Evolutionary conservation across 2,888 invertebrate genomes (phyloP), one percentile per base, ranked within the genome.

Genomic region (Pilophorus perplexus): DNA sequence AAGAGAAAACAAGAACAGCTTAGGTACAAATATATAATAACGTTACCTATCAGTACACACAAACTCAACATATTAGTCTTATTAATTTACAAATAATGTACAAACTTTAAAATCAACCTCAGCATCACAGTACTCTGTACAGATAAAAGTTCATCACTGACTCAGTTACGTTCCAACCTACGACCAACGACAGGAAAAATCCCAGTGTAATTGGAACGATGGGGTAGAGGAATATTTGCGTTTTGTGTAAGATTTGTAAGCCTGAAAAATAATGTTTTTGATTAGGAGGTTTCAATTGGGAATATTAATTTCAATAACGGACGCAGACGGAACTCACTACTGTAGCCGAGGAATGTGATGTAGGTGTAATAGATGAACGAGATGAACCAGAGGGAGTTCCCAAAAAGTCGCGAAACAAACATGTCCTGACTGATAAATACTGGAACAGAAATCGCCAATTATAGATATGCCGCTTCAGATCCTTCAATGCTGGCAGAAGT

Each of bases 301-400:
- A n/a, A n/a, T n/a, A n/a, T n/a, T n/a, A n/a, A n/a, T n/a, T n/a
- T n/a, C n/a, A n/a, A n/a, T n/a, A n/a, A n/a, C n/a, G n/a, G n/a
- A n/a, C n/a, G n/a, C n/a, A 5, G 5, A 42, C 6, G 5, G 28
- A 67, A 54, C 88, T 86, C 75, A 91, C 90, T 90, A 78, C 90
- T 94, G 76, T 97, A 98, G 72, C 98, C 98, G 67, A 98, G 82
- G 79, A 98, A 98, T 33, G 97, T 95, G 74, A 98, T 96, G 78
- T 98, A 98, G 70, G 95, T 81, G 76, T 98, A 98, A 79, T 98
- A 98, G 67, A 88, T 82, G 69, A 90, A 80, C 3, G 94, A 93
- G 33, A 93, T 83, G 65, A 97, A 80, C 96, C 97, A 98, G 74
- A 97, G 85, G 0, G 93, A 85, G 78, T 98, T 98, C 54, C 95